A percentile compares a stretch with the other conserved stretches of the same genome.
Conservation (phyloP, 1,140 invertebrate genomes). For the silkworm (Bombyx mori) region DNA sequence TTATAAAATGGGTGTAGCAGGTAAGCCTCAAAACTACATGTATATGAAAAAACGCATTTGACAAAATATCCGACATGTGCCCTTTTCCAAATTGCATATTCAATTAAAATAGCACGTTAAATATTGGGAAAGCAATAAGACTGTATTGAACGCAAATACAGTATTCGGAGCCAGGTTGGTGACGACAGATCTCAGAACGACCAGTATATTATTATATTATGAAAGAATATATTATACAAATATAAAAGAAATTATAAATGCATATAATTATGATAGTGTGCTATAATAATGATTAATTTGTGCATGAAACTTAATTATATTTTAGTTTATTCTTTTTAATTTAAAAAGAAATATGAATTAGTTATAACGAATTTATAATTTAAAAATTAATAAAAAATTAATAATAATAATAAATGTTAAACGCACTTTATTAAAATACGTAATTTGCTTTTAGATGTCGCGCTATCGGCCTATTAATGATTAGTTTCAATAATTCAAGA, state of each 20-base stretch:
- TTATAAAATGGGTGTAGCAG: no score
- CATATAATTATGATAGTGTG: slow-evolving; percentile 25
- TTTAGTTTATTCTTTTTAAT: slow-evolving; percentile 17
- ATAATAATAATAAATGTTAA: no score
- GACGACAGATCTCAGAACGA: slow-evolving; percentile 59
- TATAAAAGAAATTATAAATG: slow-evolving; percentile 16
- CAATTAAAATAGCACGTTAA: slow-evolving; percentile 13
- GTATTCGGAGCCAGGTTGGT: slow-evolving; percentile 41
- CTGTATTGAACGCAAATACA: slow-evolving; percentile 14
- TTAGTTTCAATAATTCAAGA: slow-evolving; percentile 13
- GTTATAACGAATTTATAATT: slow-evolving; percentile 53
- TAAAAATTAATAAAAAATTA: slow-evolving; percentile 5
- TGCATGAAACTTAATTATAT: slow-evolving; percentile 30
- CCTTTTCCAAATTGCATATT: no score
- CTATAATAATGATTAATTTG: slow-evolving; percentile 31
- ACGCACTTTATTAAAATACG: no score
- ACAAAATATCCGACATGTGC: no score
- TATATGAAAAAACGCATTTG: no score
- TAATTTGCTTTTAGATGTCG: no score
- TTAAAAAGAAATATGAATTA: slow-evolving; percentile 36
- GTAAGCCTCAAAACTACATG: no score
- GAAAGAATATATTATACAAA: slow-evolving; percentile 16
- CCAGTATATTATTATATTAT: slow-evolving; percentile 50
- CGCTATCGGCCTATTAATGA: slow-evolving; percentile 24
- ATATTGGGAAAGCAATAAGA: slow-evolving; percentile 10